phyloP scores from a whole-genome alignment of 2,113 vertebrate genomes.

The Scopus umbretta region DNA sequence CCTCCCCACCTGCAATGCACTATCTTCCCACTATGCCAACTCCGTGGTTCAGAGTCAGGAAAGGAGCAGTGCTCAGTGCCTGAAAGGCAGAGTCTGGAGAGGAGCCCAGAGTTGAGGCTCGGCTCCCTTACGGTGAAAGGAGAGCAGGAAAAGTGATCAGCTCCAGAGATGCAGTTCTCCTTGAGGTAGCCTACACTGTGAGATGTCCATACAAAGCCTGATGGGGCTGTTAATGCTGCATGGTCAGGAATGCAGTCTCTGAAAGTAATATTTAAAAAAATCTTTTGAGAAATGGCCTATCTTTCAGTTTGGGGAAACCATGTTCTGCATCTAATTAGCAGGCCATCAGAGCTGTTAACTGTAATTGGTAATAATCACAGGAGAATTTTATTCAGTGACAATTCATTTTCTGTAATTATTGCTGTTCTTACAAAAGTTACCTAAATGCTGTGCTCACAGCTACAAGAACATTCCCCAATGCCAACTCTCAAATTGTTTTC shows the following conservation, averaged over 20 bases:
- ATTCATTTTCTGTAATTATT: slow-evolving; percentile 90
- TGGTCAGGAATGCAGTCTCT: neutral
- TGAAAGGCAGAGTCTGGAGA: neutral
- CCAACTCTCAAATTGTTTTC: slow-evolving; percentile 83
- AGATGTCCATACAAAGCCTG: neutral
- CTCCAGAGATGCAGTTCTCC: neutral
- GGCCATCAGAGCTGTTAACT: slow-evolving; percentile 72
- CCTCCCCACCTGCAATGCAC: neutral
- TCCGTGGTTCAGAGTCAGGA: neutral
- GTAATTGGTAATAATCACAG: slow-evolving; percentile 78
- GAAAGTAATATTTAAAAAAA: neutral
- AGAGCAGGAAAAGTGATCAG: neutral
- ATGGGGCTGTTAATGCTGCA: neutral
- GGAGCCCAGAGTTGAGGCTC: neutral
- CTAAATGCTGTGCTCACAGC: slow-evolving; percentile 80
- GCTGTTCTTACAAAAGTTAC: slow-evolving; percentile 83
- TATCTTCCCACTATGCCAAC: neutral
- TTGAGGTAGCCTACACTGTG: fast-evolving
- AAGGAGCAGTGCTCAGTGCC: neutral
- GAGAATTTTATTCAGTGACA: slow-evolving; percentile 83
- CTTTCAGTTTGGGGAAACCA: neutral
- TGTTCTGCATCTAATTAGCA: slow-evolving; percentile 77
- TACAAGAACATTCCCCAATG: slow-evolving; percentile 74
- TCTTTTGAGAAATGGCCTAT: neutral
- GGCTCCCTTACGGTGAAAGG: neutral